A percentile compares a stretch with the other conserved stretches of the same genome.
phyloP scores from a whole-genome alignment of 2,113 vertebrate genomes.

The Nannospalax galili region DNA sequence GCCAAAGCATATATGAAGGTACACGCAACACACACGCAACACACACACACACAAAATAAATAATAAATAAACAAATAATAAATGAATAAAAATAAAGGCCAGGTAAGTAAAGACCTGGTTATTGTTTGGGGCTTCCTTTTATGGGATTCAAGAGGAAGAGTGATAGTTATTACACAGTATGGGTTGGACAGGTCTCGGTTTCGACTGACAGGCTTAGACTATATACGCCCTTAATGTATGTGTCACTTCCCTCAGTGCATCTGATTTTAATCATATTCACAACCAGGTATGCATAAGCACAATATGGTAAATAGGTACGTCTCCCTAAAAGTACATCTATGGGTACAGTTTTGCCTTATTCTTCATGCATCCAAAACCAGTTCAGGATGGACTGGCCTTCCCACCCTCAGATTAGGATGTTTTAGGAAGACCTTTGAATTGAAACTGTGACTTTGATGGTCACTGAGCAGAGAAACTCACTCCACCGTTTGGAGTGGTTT shows the following conservation, averaged over 20 bases:
- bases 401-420: no score
- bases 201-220: not conserved
- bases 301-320: not conserved
- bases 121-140: not conserved
- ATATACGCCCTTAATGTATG: not conserved
- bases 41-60: not conserved
- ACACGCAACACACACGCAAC: not conserved
- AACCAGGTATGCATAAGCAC: not conserved
- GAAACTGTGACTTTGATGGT: not conserved
- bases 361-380: not conserved
- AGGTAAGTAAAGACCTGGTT: not conserved
- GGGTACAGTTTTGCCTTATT: not conserved
- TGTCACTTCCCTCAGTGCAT: not conserved
- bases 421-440: not conserved
- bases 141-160: not conserved
- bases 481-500: not conserved
- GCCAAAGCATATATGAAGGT: no score
- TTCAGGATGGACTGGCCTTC: not conserved
- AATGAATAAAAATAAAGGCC: not conserved
- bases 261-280: not conserved
- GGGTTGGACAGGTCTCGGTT: not conserved
- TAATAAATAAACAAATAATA: not conserved
- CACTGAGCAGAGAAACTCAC: not conserved
- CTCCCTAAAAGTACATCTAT: no score
- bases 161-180: not conserved